Evolutionary conservation across 2,888 invertebrate species (phyloP).

Genomic region (Rhogogaster chlorosoma): DNA sequence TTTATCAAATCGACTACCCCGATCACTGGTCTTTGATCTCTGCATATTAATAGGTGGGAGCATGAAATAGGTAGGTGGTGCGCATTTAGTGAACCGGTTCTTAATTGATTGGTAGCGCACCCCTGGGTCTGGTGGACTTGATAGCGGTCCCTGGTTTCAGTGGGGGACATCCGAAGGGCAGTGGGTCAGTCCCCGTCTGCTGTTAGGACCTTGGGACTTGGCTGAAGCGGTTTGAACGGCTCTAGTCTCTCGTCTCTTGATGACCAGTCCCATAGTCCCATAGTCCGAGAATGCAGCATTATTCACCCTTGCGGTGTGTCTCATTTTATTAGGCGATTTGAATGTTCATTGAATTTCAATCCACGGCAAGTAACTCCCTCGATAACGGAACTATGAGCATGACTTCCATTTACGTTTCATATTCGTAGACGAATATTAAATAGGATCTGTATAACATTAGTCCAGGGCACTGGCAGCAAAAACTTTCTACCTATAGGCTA

Average conservation of each 20-base stretch:
- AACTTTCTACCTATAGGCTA: not conserved
- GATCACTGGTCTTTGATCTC: not conserved
- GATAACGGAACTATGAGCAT: not conserved
- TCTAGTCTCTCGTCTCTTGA: not conserved
- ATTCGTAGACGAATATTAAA: not conserved
- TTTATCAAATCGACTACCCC: not conserved
- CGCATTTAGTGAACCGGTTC: conserved; percentile 43
- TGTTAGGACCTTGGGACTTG: conserved; percentile 45
- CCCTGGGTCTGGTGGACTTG: not conserved
- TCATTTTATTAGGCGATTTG: not conserved
- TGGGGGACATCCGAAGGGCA: conserved; percentile 52
- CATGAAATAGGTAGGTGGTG: conserved; percentile 12
- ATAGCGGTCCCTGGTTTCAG: conserved; percentile 21
- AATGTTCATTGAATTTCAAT: not conserved
- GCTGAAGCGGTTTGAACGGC: not conserved
- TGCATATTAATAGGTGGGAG: not conserved
- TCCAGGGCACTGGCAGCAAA: not conserved
- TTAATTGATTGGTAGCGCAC: conserved; percentile 42
- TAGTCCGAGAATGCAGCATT: not conserved
- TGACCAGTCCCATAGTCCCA: not conserved
- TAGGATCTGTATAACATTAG: not conserved
- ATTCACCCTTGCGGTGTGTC: not conserved
- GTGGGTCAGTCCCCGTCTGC: conserved; percentile 55
- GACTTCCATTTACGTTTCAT: not conserved
- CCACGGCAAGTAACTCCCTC: not conserved